These are phyloP conservation scores for Stichopus horrens DNA, from an alignment of 53 echinoderm and acorn worm genomes.

Conservation along the genomic window DNA sequence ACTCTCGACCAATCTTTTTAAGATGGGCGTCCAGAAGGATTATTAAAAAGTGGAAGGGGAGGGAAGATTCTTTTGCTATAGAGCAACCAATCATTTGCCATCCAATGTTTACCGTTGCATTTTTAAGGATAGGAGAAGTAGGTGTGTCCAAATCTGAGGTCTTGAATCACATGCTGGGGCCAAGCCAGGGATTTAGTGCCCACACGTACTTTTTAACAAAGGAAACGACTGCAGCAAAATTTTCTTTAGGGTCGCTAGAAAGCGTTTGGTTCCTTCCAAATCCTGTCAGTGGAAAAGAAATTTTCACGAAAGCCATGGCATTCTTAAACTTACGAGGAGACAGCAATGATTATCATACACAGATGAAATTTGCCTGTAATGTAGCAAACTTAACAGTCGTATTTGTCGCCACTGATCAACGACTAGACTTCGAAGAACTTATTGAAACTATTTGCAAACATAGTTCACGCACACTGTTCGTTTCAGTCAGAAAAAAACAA, in stretches of 20 bases:
- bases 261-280: slow-evolving; percentile 11
- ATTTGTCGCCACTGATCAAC: background rate
- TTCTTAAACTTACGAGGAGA: slow-evolving; percentile 27
- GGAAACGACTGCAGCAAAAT: background rate
- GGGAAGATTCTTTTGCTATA: background rate
- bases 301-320: background rate
- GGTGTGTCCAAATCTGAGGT: slow-evolving; percentile 16
- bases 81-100: slow-evolving; percentile 1
- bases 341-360: background rate
- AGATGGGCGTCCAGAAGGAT: background rate
- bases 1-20: background rate
- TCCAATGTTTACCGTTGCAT: slow-evolving; percentile 7
- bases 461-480: background rate
- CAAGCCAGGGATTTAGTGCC: background rate
- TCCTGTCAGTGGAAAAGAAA: background rate
- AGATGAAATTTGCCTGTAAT: slow-evolving; percentile 12
- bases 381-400: slow-evolving; percentile 10
- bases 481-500: background rate
- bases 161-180: slow-evolving; percentile 1
- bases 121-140: slow-evolving; percentile 5
- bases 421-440: background rate
- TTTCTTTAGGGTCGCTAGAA: slow-evolving; percentile 1
- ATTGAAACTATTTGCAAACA: background rate
- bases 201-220: background rate
- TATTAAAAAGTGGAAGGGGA: slow-evolving; percentile 30